Conservation (phyloP, 2,113 vertebrate species). For the Tringa solitaria region DNA sequence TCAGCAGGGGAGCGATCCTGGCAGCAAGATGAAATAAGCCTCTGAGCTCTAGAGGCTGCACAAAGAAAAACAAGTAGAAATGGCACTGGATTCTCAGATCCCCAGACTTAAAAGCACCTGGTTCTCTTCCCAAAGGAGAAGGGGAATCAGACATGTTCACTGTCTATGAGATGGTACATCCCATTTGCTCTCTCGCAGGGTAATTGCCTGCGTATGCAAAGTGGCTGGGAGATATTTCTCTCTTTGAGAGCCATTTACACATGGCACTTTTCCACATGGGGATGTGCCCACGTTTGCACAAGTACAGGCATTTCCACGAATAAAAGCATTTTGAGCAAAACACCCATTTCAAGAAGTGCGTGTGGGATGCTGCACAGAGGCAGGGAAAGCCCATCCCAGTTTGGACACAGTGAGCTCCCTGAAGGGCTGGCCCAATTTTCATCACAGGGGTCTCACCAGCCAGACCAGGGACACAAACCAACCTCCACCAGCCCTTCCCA, state of each 20-base stretch:
- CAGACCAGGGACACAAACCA: not conserved
- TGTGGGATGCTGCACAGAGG: accelerated
- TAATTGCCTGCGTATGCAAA: not conserved
- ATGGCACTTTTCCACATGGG: not conserved
- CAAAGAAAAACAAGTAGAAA: not conserved
- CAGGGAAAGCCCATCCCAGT: no score
- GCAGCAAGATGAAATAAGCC: not conserved
- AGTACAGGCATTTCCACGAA: not conserved
- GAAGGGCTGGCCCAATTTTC: not conserved
- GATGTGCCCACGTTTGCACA: not conserved
- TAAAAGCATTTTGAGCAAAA: not conserved
- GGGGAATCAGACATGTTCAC: not conserved
- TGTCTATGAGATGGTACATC: not conserved
- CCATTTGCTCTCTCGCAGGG: not conserved
- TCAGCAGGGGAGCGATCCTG: not conserved
- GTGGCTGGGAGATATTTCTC: not conserved
- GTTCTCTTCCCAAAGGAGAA: not conserved
- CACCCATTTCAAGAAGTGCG: accelerated
- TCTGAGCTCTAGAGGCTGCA: not conserved
- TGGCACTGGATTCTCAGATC: not conserved
- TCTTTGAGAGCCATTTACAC: not conserved
- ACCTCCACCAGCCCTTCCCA: not conserved
- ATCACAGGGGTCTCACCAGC: not conserved
- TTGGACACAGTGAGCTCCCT: accelerated
- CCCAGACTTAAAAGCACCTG: not conserved